phyloP scores from a whole-genome alignment of 2,888 invertebrate genomes.

The Agrochola lychnidis region DNA sequence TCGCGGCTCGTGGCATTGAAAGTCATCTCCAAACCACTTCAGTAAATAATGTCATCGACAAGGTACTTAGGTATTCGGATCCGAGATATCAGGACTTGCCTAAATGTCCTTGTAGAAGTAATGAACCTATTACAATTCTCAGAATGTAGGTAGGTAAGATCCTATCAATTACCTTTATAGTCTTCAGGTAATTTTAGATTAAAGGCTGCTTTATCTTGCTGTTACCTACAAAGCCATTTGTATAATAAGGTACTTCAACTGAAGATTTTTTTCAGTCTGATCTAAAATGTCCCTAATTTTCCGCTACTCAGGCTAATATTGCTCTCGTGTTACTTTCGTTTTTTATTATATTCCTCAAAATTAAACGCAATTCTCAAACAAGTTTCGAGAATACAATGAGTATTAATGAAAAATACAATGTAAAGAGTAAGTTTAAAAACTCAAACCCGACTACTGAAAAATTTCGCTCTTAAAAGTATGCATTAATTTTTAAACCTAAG shows the following conservation, averaged over 20 bases:
- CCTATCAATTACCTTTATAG: not conserved
- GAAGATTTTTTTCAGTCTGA: not conserved
- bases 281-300: not conserved
- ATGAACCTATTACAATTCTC: not conserved
- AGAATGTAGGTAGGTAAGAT: conserved; percentile 2
- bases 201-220: not conserved
- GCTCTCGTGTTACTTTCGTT: not conserved
- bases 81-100: not conserved
- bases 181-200: not conserved
- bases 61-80: not conserved
- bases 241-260: not conserved
- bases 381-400: not conserved
- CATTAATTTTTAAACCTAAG: no score
- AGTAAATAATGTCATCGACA: conserved; percentile 20
- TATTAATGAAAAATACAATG: not conserved
- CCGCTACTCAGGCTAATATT: not conserved
- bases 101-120: conserved; percentile 6
- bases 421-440: no score
- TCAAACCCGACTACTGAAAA: no score
- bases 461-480: no score
- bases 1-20: not conserved
- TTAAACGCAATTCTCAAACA: not conserved
- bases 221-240: not conserved
- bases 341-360: not conserved
- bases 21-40: conserved; percentile 6